These are phyloP conservation scores for Ommatoiulus sabulosus DNA, from an alignment of 2,888 invertebrate genomes.

Conservation along the genomic window DNA sequence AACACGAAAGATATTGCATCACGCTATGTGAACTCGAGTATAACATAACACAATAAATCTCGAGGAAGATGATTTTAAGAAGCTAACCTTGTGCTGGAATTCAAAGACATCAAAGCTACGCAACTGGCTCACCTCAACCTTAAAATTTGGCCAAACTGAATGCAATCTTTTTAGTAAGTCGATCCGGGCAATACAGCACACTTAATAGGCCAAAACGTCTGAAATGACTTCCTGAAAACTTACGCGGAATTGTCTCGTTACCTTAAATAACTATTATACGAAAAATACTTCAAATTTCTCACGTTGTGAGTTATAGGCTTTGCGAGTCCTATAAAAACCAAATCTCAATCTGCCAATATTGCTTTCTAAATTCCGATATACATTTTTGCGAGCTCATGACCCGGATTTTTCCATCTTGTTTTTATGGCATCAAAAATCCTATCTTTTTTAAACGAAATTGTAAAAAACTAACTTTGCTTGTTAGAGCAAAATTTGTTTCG, in stretches of 20 bases:
- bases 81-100: conserved; percentile 32
- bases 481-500: not conserved
- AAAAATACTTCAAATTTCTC: not conserved
- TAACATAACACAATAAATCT: not conserved
- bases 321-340: not conserved
- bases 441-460: not conserved
- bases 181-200: not conserved
- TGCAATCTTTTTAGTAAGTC: not conserved
- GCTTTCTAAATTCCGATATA: conserved; percentile 44
- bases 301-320: not conserved
- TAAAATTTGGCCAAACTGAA: not conserved
- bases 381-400: not conserved
- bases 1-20: conserved; percentile 2
- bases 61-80: not conserved
- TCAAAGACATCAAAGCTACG: not conserved
- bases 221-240: conserved; percentile 14
- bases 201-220: not conserved
- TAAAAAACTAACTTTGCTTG: not conserved
- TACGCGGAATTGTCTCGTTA: not conserved
- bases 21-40: not conserved
- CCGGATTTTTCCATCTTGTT: conserved; percentile 5
- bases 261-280: not conserved
- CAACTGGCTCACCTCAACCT: conserved; percentile 30
- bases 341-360: not conserved
- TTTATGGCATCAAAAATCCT: not conserved